Percentiles rank a stretch among this genome's conserved stretches.
Conservation (phyloP, 1,140 invertebrate species). For the Aphidius gifuensis region DNA sequence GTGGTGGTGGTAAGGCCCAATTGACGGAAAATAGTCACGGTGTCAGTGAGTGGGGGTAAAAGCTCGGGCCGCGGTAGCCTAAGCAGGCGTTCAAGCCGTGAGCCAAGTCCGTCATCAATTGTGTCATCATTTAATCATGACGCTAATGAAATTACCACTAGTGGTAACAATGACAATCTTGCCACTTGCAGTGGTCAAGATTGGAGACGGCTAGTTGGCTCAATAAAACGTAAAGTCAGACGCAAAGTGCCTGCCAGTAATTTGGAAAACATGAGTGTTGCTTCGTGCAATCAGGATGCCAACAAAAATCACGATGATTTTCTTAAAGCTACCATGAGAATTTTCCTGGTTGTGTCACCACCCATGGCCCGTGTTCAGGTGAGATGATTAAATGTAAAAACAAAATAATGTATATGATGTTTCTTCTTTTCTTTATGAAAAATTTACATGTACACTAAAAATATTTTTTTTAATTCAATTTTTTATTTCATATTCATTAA, state of each 20-base stretch:
- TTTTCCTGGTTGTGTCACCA: conserved; percentile 65
- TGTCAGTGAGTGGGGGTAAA: conserved; percentile 43
- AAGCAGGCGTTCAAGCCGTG: conserved; percentile 44
- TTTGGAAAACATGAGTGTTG: conserved; percentile 16
- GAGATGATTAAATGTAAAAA: conserved; percentile 26
- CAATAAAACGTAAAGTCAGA: conserved; percentile 49
- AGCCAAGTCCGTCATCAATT: conserved; percentile 44
- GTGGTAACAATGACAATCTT: conserved; percentile 24
- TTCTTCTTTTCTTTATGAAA: not conserved
- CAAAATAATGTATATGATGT: not conserved
- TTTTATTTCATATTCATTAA: too few relatives aligned
- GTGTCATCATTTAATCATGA: conserved; percentile 21
- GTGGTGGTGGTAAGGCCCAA: conserved; percentile 12
- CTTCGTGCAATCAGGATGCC: not conserved
- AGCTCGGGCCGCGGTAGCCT: conserved; percentile 39
- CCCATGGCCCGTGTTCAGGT: conserved; percentile 65
- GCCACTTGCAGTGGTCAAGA: conserved; percentile 39
- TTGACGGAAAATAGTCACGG: conserved; percentile 34
- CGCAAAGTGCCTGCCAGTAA: conserved; percentile 38
- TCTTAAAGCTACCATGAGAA: conserved; percentile 64
- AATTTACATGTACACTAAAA: too few relatives aligned
- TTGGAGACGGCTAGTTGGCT: conserved; percentile 53
- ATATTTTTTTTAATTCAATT: too few relatives aligned
- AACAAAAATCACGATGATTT: conserved; percentile 55
- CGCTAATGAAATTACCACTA: conserved; percentile 26